phyloP scores from a whole-genome alignment of 2,888 invertebrate genomes.

The Aradus depressus region DNA sequence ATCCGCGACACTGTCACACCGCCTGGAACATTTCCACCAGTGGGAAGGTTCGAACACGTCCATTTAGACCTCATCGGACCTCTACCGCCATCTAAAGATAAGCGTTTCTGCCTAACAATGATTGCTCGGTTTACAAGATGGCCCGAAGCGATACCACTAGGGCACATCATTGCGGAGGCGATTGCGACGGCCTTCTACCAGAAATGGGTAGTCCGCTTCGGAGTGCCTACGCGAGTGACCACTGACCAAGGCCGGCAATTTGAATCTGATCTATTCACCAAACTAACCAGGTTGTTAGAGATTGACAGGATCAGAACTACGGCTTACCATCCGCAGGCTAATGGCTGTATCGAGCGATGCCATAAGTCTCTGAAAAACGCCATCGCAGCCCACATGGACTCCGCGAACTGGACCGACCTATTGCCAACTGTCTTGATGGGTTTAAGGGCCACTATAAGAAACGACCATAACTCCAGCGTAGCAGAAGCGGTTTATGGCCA shows the following conservation, averaged over 20 bases:
- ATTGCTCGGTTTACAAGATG: constrained; percentile 35
- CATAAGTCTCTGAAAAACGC: constrained; percentile 15
- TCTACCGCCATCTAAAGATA: constrained; percentile 32
- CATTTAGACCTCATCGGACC: no score
- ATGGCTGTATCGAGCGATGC: constrained; percentile 18
- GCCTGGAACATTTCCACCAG: no score
- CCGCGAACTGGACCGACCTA: not conserved
- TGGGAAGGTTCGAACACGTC: not conserved
- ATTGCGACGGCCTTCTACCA: no score
- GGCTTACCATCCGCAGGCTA: constrained; percentile 21
- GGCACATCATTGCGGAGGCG: constrained; percentile 31
- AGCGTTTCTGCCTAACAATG: constrained; percentile 34
- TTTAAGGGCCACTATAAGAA: not conserved
- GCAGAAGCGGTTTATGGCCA: constrained; percentile 6
- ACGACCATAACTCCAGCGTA: no score
- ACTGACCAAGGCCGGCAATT: constrained; percentile 10
- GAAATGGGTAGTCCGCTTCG: no score
- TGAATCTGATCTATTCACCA: not conserved
- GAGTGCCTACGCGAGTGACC: no score
- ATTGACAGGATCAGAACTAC: constrained; percentile 1
- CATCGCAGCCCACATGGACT: constrained; percentile 8
- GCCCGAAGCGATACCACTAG: constrained; percentile 35
- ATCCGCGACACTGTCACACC: not conserved
- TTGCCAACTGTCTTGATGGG: constrained; percentile 17
- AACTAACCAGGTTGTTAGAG: not conserved